Evolutionary conservation across 2,888 invertebrate species (phyloP).

Genomic region (Monochamus alternatus): DNA sequence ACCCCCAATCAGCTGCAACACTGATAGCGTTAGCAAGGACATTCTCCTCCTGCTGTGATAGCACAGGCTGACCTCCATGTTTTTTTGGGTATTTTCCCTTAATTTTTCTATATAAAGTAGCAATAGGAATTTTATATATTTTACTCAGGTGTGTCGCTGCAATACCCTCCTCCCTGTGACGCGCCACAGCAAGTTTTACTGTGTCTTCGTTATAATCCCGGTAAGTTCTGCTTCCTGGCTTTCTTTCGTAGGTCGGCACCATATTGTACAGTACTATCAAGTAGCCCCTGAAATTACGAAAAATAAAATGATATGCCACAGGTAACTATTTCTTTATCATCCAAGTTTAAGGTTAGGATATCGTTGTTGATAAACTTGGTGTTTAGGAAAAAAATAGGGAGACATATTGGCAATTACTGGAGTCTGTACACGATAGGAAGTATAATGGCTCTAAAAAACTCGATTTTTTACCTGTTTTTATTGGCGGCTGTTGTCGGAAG

Average conservation of each 20-base stretch:
- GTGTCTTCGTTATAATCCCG: neutral
- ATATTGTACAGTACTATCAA: constrained; percentile 4
- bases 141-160: neutral
- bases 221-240: constrained; percentile 2
- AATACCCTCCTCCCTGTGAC: neutral
- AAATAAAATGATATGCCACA: constrained; percentile 10
- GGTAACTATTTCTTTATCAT: neutral
- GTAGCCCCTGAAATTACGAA: constrained; percentile 8
- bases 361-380: neutral
- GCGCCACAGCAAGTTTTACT: neutral
- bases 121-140: neutral
- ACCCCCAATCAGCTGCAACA: constrained; percentile 31
- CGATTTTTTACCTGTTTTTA: too few relatives aligned
- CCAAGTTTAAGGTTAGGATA: neutral
- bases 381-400: neutral
- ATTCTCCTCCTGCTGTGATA: constrained; percentile 8
- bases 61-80: constrained; percentile 11
- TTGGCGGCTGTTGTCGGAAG: neutral
- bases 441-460: neutral
- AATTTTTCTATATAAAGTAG: constrained; percentile 3
- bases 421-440: neutral
- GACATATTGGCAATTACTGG: neutral
- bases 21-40: constrained; percentile 13
- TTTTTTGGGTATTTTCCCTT: neutral
- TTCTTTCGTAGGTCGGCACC: neutral